These are phyloP conservation scores for Strix uralensis DNA, from an alignment of 2,113 vertebrate species.

Conservation along the genomic window DNA sequence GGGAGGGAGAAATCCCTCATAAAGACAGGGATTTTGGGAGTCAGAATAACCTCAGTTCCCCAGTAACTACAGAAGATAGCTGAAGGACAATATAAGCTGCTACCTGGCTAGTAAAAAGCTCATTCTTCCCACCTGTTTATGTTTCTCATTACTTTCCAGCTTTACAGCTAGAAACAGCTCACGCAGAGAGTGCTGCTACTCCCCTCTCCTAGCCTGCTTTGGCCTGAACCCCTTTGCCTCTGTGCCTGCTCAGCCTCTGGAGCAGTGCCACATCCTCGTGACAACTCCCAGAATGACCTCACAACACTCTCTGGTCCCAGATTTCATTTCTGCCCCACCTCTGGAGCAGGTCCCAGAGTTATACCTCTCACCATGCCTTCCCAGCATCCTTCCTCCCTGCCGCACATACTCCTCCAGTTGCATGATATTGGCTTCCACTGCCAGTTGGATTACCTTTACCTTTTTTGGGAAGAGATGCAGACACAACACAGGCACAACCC, in stretches of 20 bases:
- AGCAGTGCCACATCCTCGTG: background rate
- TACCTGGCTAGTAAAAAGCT: background rate
- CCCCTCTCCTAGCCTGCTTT: background rate
- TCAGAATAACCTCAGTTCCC: background rate
- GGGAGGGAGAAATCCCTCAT: background rate
- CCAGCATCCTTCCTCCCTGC: background rate
- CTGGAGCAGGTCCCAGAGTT: background rate
- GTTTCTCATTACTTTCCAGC: background rate
- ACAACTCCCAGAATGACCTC: background rate
- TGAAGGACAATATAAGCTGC: background rate
- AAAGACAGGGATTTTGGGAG: background rate
- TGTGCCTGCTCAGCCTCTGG: background rate
- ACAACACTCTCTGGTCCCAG: background rate
- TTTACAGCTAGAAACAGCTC: background rate
- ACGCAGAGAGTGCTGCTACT: background rate
- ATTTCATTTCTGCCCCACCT: background rate
- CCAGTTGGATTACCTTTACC: background rate
- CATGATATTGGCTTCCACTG: background rate
- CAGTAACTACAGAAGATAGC: background rate
- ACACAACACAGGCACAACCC: background rate
- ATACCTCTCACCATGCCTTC: background rate
- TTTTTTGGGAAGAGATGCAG: background rate
- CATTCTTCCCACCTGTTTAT: background rate
- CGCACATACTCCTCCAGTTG: background rate
- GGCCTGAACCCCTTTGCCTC: background rate